Percentiles rank a stretch among this genome's conserved stretches.
Evolutionary conservation across 2,113 vertebrate genomes (phyloP).

Genomic region (Rattus norvegicus): GRCr8 NC_086028.1:79257001-79257500

Average conservation of each 20-base stretch:
- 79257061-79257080: background rate
- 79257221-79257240: background rate
- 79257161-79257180: background rate
- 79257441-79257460: background rate
- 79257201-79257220: background rate
- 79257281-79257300: background rate
- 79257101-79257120: background rate
- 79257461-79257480: background rate
- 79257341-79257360: background rate
- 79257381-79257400: background rate
- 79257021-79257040: background rate
- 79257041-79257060: background rate
- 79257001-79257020: background rate
- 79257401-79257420: background rate
- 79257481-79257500: background rate
- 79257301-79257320: background rate
- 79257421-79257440: background rate
- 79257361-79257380: background rate
- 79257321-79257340: background rate
- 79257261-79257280: background rate
- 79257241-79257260: background rate
- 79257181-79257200: background rate
- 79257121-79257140: background rate
- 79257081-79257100: background rate
- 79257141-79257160: background rate